Percentiles rank a stretch among this genome's conserved stretches.
Conservation (phyloP, 2,797 vertebrate genomes). For the Merluccius polli region DNA sequence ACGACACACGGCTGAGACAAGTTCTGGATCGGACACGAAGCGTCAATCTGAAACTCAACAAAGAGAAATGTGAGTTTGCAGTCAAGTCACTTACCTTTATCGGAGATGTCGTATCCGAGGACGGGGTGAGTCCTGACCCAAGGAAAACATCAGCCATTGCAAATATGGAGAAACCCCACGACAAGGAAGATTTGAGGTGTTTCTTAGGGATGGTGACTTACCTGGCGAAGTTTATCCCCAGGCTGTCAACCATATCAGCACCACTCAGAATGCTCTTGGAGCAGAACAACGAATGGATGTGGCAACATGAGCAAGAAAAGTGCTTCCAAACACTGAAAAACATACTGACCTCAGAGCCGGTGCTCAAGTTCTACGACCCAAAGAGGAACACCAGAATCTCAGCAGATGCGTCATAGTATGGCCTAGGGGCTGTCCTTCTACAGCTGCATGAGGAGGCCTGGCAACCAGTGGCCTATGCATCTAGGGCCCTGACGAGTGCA, state of each 20-base stretch:
- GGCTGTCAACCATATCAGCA: constrained; percentile 12
- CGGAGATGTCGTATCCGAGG: background rate
- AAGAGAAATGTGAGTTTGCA: background rate
- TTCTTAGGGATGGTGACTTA: constrained; percentile 22
- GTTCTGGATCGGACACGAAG: background rate
- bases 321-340: constrained; percentile 5
- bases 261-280: constrained; percentile 13
- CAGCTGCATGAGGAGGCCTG: background rate
- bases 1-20: background rate
- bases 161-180: constrained; percentile 9
- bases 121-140: background rate
- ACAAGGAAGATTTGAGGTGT: constrained; percentile 8
- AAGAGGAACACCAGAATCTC: constrained; percentile 18
- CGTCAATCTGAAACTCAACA: background rate
- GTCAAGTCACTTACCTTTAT: background rate
- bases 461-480: background rate
- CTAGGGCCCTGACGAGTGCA: background rate
- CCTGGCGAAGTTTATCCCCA: constrained; percentile 22
- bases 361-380: constrained; percentile 7
- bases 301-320: constrained; percentile 1
- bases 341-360: background rate
- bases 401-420: constrained; percentile 3
- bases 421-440: background rate
- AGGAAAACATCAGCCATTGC: background rate
- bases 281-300: constrained; percentile 9